Percentiles rank a stretch among this genome's conserved stretches.
These are phyloP conservation scores for Apis florea DNA, from an alignment of 1,140 invertebrate genomes.

Conservation along the genomic window DNA sequence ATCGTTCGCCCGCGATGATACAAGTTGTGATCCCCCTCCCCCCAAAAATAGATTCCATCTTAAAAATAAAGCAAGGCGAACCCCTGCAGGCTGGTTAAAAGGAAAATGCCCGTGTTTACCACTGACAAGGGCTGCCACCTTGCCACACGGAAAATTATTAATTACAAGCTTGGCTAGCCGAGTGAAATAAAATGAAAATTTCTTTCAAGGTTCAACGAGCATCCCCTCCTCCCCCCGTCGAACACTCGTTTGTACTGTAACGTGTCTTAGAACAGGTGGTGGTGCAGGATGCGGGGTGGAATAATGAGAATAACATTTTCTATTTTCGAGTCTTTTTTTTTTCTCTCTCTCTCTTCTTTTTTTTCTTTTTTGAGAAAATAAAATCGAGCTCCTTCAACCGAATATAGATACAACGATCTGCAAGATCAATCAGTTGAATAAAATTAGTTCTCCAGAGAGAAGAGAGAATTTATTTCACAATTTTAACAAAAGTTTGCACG, in stretches of 20 bases:
- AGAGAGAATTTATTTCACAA: no score
- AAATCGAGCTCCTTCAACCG: no score
- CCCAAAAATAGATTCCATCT: constrained; percentile 25
- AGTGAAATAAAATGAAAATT: constrained; percentile 62
- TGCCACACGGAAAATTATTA: constrained; percentile 54
- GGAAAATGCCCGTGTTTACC: constrained; percentile 37
- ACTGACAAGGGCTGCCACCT: constrained; percentile 32
- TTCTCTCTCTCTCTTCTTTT: no score
- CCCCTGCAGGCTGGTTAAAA: constrained; percentile 38
- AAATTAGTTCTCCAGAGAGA: no score
- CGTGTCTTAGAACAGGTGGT: no score
- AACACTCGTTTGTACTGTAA: not conserved
- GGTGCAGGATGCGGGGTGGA: no score
- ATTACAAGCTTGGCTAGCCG: constrained; percentile 56
- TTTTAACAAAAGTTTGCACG: no score
- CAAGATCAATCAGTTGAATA: no score
- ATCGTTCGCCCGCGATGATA: constrained; percentile 14
- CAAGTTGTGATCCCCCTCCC: not conserved
- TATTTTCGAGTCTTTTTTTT: no score
- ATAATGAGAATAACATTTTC: no score
- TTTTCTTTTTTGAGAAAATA: no score
- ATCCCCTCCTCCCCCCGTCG: constrained; percentile 35
- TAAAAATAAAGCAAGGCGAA: constrained; percentile 37
- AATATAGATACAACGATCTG: no score
- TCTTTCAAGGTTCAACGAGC: constrained; percentile 62